Base-by-base conservation (phyloP, 2,888 invertebrate species). In the Seira ritae region DNA sequence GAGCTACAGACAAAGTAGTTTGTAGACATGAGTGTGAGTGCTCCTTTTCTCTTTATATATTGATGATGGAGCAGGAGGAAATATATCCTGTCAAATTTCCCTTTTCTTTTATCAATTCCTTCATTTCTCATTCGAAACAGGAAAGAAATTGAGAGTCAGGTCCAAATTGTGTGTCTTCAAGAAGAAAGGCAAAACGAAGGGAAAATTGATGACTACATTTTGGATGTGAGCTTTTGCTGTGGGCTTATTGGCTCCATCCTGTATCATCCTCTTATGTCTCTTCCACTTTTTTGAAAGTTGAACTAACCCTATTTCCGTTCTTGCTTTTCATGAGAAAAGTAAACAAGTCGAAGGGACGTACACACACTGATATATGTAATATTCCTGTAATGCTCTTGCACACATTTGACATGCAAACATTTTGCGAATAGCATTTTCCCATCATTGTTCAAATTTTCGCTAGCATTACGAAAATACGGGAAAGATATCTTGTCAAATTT, bases 51-150 rank as follows among this genome's bases (percentile, higher is more conserved):
- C 31, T 12, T 55, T 62, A 20, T 62, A 62, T 22, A 62, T 50
- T 50, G 50, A 50, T 50, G 50, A 8, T 31, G 31, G 31, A 31
- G 8, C 8, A 31, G 62, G 62, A 62, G 62, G 62, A 62, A 62
- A 62, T 62, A 62, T 62, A 62, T 62, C 62, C 62, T 62, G 62
- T 62, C 62, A 62, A 62, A 62, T 62, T 62, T 62, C 62, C 62
- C 62, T 20, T 62, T 22, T 62, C 62, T 62, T 62, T 62, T 62
- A 62, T 62, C 62, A 62, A 62, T 62, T 62, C 62, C 22, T 62
- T 62, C 62, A 62, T 62, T 62, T 62, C 62, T 62, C 62, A 62
- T 62, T 62, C 62, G 62, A 62, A 62, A 62, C 62, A 62, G 62
- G 62, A 62, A 62, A 62, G 62, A 62, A 62, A 62, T 62, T 62